phyloP scores from a whole-genome alignment of 2,797 vertebrate species.

The Sebastes nivosus region DNA sequence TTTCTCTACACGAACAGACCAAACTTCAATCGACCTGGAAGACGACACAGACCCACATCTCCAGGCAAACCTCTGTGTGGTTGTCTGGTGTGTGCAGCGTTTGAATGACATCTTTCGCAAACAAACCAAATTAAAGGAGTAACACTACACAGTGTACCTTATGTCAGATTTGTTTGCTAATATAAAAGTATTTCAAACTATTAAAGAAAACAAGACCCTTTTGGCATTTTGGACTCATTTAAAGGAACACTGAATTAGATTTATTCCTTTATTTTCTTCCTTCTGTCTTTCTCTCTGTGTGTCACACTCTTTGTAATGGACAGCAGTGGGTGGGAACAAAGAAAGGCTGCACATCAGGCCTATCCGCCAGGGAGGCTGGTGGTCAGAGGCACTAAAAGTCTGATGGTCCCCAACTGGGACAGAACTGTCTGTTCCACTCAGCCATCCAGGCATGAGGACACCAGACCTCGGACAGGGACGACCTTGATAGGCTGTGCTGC shows the following conservation, averaged over 20 bases:
- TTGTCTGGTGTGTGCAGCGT: background rate
- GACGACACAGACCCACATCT: background rate
- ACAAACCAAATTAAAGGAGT: background rate
- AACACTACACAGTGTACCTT: background rate
- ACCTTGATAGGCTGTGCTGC: conserved; percentile 69
- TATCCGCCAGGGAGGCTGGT: conserved; percentile 52
- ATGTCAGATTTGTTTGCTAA: background rate
- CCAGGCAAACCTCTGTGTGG: background rate
- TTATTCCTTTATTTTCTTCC: background rate
- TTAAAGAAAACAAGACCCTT: background rate
- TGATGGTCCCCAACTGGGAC: conserved; percentile 66
- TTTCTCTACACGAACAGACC: background rate
- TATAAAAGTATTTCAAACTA: background rate
- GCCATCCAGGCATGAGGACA: conserved; percentile 60
- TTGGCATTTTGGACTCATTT: background rate
- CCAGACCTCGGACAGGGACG: conserved; percentile 46
- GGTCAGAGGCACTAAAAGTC: conserved; percentile 77
- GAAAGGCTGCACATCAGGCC: conserved; percentile 47
- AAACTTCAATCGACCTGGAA: background rate
- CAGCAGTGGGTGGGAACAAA: conserved; percentile 39
- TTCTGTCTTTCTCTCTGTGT: conserved; percentile 7
- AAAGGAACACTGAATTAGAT: background rate
- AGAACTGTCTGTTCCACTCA: conserved; percentile 73
- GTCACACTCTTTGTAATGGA: conserved; percentile 46
- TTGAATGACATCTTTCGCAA: background rate